phyloP scores from a whole-genome alignment of 2,113 vertebrate genomes.

The Ochotona curzoniae region DNA sequence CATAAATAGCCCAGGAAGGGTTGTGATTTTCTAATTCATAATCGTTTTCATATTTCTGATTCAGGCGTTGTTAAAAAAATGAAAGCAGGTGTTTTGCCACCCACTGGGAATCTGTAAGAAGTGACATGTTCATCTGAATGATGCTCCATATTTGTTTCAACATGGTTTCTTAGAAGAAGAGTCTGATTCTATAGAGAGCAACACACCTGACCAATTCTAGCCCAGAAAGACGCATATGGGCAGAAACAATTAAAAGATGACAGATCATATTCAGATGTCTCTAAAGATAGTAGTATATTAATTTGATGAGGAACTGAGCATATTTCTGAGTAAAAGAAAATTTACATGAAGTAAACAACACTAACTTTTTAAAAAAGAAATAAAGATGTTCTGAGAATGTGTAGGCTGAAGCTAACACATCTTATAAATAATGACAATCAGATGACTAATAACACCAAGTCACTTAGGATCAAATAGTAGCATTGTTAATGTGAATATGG shows the following conservation, averaged over 20 bases:
- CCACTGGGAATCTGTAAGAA: constrained; percentile 43
- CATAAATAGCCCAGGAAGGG: neutral
- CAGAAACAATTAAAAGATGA: constrained; percentile 30
- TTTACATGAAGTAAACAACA: neutral
- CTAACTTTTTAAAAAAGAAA: neutral
- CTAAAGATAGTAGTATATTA: constrained; percentile 46
- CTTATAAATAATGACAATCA: constrained; percentile 1
- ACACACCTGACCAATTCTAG: neutral
- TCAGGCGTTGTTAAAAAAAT: neutral
- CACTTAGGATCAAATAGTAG: neutral
- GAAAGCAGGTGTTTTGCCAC: neutral
- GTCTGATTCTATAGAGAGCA: neutral
- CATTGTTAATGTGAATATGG: neutral
- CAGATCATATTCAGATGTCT: constrained; percentile 15
- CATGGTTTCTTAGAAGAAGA: neutral
- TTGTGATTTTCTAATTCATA: neutral
- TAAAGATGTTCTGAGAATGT: constrained; percentile 14
- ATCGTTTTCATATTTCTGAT: constrained; percentile 23
- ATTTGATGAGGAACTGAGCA: constrained; percentile 42
- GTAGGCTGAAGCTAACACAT: neutral
- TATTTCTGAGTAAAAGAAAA: constrained; percentile 3
- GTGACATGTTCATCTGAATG: neutral
- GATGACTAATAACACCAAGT: neutral
- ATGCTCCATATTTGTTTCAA: constrained; percentile 7
- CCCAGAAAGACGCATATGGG: neutral